Evolutionary conservation across 1,140 invertebrate genomes (phyloP).

Genomic region (Drosophila arawakana): DNA sequence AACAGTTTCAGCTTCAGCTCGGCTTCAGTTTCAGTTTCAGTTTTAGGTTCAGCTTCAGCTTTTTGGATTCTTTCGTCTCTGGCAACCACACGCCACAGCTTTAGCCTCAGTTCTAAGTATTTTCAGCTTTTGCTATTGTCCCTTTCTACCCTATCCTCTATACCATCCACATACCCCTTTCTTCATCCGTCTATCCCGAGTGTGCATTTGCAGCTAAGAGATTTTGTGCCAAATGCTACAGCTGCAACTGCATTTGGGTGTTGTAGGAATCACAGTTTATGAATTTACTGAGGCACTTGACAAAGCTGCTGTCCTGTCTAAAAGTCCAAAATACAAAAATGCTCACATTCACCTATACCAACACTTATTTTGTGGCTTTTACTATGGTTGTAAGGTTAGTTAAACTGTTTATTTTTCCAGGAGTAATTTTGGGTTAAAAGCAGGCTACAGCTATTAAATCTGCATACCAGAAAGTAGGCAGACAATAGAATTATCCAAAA

Average conservation of each 20-base stretch:
- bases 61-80: not conserved
- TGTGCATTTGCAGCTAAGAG: slow-evolving; percentile 56
- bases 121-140: slow-evolving; percentile 23
- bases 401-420: slow-evolving; percentile 4
- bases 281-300: slow-evolving; percentile 74
- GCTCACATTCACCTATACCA: slow-evolving; percentile 9
- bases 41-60: slow-evolving; percentile 12
- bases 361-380: slow-evolving; percentile 24
- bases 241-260: slow-evolving; percentile 30
- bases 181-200: slow-evolving; percentile 31
- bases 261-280: slow-evolving; percentile 71
- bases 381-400: slow-evolving; percentile 25
- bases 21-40: not conserved
- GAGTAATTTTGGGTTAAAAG: not conserved
- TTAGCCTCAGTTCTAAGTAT: slow-evolving; percentile 15
- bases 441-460: not conserved
- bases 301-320: slow-evolving; percentile 31
- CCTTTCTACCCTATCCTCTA: not conserved
- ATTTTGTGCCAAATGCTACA: slow-evolving; percentile 39
- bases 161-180: slow-evolving; percentile 5
- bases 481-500: no score
- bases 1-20: not conserved
- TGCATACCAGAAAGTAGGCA: not conserved
- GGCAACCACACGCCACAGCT: not conserved
- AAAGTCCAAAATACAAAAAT: slow-evolving; percentile 45